A percentile compares a stretch with the other conserved stretches of the same genome.
phyloP scores from a whole-genome alignment of 2,888 invertebrate genomes.

The Scaptomyza reducta region DNA sequence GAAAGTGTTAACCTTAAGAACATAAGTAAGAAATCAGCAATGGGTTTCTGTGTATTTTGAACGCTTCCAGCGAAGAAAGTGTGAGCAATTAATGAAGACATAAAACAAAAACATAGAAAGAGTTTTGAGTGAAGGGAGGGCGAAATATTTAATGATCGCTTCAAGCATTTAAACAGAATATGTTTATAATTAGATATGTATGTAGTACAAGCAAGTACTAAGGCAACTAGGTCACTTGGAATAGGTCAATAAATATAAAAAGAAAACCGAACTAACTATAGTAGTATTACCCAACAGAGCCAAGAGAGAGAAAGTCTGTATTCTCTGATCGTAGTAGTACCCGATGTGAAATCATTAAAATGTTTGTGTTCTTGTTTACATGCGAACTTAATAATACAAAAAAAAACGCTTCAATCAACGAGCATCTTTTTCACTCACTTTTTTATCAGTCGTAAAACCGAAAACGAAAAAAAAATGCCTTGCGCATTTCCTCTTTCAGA shows the following conservation, averaged over 20 bases:
- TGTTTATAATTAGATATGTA: slow-evolving; percentile 62
- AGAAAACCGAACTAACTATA: too few relatives aligned
- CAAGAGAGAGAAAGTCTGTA: neutral
- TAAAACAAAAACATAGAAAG: slow-evolving; percentile 25
- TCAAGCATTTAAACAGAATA: slow-evolving; percentile 43
- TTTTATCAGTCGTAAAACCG: neutral
- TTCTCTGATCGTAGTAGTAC: neutral
- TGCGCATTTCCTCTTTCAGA: too few relatives aligned
- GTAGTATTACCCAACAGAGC: neutral
- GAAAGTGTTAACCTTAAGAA: neutral
- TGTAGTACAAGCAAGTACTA: neutral
- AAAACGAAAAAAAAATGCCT: too few relatives aligned
- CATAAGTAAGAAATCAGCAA: slow-evolving; percentile 11
- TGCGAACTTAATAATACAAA: slow-evolving; percentile 1
- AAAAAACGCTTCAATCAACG: slow-evolving; percentile 28
- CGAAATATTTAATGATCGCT: slow-evolving; percentile 48
- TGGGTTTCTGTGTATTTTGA: slow-evolving; percentile 45
- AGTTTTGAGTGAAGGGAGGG: slow-evolving; percentile 14
- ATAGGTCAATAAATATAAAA: slow-evolving; percentile 30
- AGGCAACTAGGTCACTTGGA: slow-evolving; percentile 41
- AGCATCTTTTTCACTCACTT: neutral
- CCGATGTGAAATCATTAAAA: slow-evolving; percentile 18
- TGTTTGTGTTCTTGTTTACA: slow-evolving; percentile 4
- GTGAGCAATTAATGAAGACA: slow-evolving; percentile 65
- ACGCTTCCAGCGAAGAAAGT: slow-evolving; percentile 62